Conservation (phyloP, 92 coral and sea anemone genomes). For the Virgularia gustaviana region DNA sequence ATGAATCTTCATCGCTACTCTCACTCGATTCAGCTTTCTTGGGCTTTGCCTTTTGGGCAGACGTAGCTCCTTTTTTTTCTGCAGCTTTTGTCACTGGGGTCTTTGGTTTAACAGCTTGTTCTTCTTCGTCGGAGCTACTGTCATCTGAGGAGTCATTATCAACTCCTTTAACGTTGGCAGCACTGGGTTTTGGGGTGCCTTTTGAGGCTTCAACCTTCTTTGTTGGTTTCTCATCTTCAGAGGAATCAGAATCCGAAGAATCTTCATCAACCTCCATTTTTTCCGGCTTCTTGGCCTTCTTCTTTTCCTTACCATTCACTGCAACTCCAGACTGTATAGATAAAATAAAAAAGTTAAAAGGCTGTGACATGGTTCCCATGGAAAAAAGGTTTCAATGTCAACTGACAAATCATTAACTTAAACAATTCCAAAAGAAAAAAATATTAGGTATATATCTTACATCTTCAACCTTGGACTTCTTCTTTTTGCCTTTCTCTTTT, state of each 20-base stretch:
- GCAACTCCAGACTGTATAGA: too few relatives aligned
- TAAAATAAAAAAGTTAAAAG: too few relatives aligned
- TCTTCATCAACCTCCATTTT: slow-evolving; percentile 26
- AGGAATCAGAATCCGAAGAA: background rate
- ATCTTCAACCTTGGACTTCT: background rate
- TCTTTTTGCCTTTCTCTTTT: slow-evolving; percentile 13
- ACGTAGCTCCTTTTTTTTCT: slow-evolving; percentile 26
- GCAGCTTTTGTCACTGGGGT: slow-evolving; percentile 32
- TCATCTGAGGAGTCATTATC: background rate
- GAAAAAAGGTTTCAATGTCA: too few relatives aligned
- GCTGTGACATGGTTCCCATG: too few relatives aligned
- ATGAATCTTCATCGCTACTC: slow-evolving; percentile 19
- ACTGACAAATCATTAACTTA: too few relatives aligned
- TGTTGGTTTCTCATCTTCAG: slow-evolving; percentile 18
- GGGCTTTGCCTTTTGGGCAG: slow-evolving; percentile 11
- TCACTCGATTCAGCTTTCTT: slow-evolving; percentile 35
- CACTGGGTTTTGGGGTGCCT: slow-evolving; percentile 30
- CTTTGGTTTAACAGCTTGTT: slow-evolving; percentile 28
- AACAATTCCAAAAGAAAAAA: background rate
- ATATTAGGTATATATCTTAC: too few relatives aligned
- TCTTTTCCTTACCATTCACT: slow-evolving; percentile 31
- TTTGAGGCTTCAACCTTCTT: slow-evolving; percentile 14
- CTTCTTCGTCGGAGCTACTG: background rate
- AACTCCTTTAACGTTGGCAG: slow-evolving; percentile 38
- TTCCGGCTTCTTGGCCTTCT: slow-evolving; percentile 11